Evolutionary conservation across 2,113 vertebrate genomes (phyloP), one percentile per base, ranked within the genome.

Genomic region (Osmerus eperlanus): DNA sequence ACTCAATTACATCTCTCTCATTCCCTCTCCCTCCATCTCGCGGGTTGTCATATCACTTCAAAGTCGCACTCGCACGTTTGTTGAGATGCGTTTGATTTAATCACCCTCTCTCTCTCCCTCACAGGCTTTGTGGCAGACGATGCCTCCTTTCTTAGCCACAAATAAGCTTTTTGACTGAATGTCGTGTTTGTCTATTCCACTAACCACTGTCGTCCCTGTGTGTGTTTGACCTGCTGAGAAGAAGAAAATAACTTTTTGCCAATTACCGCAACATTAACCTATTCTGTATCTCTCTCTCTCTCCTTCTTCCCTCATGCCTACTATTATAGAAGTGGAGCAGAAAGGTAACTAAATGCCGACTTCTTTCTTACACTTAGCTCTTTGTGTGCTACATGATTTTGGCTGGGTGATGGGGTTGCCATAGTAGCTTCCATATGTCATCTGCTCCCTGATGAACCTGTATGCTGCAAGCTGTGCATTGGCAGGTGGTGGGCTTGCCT

Each of bases 311-410:
- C 85, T 92, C 95, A 91, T 89, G 91, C 91, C 87, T 92, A 90
- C 87, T 92, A 90, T 91, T 88, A 94, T 97, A 99, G 97, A 99
- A 98, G 97, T 99, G 96, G 97, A 99, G 94, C 96, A 99, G 95
- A 99, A 98, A 99, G 96, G 97, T 99, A 99, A 99, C 94, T 93
- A 94, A 95, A 94, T 95, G 91, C 93, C 91, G 93, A 95, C 89
- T 91, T 86, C 87, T 92, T 87, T 85, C 76, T 83, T 54, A 86
- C 87, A 92, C 84, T 90, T 92, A 90, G 90, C 89, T 89, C 91
- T 91, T 89, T 89, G 89, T 91, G 55, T 86, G 89, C 89, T 89
- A 86, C 89, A 77, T 85, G 86, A 86, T 90, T 79, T 90, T 90
- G 86, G 84, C 19, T 68, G 56, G 84, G 85, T 85, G 83, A 54